A percentile compares a stretch with the other conserved stretches of the same genome.
These are phyloP conservation scores for Antheraea mylitta DNA, from an alignment of 1,140 invertebrate genomes.

Conservation along the genomic window DNA sequence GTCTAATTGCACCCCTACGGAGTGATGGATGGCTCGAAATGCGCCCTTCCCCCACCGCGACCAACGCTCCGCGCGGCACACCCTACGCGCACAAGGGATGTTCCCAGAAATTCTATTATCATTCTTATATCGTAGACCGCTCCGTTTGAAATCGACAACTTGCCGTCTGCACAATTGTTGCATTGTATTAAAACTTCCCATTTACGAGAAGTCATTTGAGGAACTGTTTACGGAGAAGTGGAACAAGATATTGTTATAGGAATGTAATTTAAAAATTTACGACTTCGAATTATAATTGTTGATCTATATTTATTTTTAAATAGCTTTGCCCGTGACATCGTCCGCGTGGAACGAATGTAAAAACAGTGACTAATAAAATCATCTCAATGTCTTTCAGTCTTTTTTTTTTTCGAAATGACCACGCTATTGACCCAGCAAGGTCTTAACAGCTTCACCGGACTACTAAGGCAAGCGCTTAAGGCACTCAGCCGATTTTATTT, in stretches of 20 bases:
- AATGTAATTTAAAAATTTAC: neutral
- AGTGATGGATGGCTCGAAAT: constrained; percentile 70
- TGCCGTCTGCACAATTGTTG: constrained; percentile 32
- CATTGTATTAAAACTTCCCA: constrained; percentile 1
- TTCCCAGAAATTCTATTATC: constrained; percentile 76
- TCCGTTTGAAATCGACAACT: constrained; percentile 64
- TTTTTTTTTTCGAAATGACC: too few relatives aligned
- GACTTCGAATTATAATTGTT: too few relatives aligned
- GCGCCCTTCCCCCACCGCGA: constrained; percentile 24
- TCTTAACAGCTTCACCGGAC: too few relatives aligned
- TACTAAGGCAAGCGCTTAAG: too few relatives aligned
- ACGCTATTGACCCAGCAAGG: too few relatives aligned
- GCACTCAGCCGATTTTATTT: too few relatives aligned
- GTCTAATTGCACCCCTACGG: constrained; percentile 73
- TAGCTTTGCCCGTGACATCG: too few relatives aligned
- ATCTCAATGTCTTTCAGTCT: too few relatives aligned
- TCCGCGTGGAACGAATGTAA: too few relatives aligned
- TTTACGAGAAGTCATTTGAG: neutral
- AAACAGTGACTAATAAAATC: too few relatives aligned
- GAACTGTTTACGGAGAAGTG: neutral
- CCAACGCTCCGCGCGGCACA: constrained; percentile 44
- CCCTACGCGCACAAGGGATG: constrained; percentile 67
- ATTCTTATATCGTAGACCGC: constrained; percentile 33
- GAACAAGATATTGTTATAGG: neutral
- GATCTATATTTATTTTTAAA: too few relatives aligned